Base-by-base conservation (phyloP, 2,888 invertebrate species). In the Carcina quercana region DNA sequence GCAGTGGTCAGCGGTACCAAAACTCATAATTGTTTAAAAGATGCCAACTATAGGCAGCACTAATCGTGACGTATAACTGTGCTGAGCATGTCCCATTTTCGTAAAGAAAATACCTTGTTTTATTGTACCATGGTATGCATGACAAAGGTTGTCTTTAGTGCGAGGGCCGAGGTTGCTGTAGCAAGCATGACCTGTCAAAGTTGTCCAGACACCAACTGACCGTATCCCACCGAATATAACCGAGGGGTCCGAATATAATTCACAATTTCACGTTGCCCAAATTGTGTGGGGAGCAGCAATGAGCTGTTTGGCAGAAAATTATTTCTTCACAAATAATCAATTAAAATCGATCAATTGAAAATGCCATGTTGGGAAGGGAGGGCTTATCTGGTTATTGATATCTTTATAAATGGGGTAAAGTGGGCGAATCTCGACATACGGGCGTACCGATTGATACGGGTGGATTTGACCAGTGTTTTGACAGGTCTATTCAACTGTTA, bases 331-430 rank as follows among this genome's bases (percentile, higher is more conserved):
- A 72, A 78, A 75, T 70, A 71, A 73, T 78, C 78, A 78, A 80
- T 80, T 79, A 70, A 62, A 71, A 63, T 60, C 47, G 53, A 52
- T 47, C 56, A 46, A 69, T 69, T 68, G 70, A 54, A 49, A 50
- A 48, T 64, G 67, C 52, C 64, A 59, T 43, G 58, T 62, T 57
- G 58, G 53, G 56, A 62, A 51, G 74, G 75, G 70, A 38, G 39
- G 38, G 53, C 53, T 59, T 65, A 70, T 78, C 73, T 64, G 45
- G 74, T 74, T 80, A 80, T 76, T 80, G 79, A 83, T 82, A 80
- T 79, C 74, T 73, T 60, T 67, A 72, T 73, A 75, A 73, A 75
- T 78, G 58, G 72, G 68, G 73, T 76, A 69, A 76, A 76, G 61
- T 76, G 70, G 66, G 59, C 59, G 52, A 70, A 76, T 76, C 67